These are phyloP conservation scores for Drosophila athabasca DNA, from an alignment of 1,140 invertebrate genomes.

Conservation along the genomic window DNA sequence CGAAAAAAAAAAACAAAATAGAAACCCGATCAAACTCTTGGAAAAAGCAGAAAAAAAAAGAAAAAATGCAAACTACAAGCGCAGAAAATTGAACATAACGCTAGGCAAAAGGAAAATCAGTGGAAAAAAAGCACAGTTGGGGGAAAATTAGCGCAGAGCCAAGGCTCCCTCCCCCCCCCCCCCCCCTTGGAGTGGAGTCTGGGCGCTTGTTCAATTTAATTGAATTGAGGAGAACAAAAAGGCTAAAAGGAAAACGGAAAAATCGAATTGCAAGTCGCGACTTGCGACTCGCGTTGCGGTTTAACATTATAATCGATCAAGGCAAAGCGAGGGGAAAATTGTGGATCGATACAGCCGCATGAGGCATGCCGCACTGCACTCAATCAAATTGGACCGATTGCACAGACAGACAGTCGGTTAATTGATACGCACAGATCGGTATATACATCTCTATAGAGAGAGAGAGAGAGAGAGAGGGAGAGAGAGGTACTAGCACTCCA, in stretches of 20 bases:
- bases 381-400: conserved; percentile 59
- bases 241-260: conserved; percentile 38
- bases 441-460: conserved; percentile 13
- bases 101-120: conserved; percentile 47
- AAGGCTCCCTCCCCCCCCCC: conserved; percentile 61
- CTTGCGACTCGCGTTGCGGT: conserved; percentile 38
- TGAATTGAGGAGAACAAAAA: conserved; percentile 60
- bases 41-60: not conserved
- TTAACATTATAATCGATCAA: conserved; percentile 83
- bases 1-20: conserved; percentile 16
- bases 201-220: conserved; percentile 75
- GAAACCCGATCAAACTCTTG: no score
- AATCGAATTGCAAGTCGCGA: conserved; percentile 34
- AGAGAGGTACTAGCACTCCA: no score
- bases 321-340: conserved; percentile 73
- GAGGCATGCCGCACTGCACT: conserved; percentile 59
- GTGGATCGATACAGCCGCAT: conserved; percentile 15
- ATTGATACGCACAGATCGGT: conserved; percentile 72
- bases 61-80: conserved; percentile 13
- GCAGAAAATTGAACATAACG: conserved; percentile 76
- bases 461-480: conserved; percentile 12
- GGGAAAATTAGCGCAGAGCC: conserved; percentile 69
- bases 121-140: conserved; percentile 58
- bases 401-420: conserved; percentile 56
- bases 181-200: conserved; percentile 1